Base-by-base conservation (phyloP, 2,888 invertebrate species). In the Parascotia fuliginaria region DNA sequence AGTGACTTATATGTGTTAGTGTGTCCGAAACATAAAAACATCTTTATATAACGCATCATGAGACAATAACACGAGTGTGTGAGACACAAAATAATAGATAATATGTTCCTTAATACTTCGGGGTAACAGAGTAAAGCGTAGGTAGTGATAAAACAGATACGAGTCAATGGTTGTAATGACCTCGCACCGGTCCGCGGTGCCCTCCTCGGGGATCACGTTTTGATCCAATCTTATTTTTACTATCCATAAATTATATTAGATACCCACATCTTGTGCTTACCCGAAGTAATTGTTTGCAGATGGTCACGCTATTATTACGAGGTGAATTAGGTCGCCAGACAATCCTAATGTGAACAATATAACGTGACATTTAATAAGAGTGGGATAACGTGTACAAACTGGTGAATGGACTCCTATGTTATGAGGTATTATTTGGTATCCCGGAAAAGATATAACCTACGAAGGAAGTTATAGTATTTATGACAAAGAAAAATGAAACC, bases 211-310 rank as follows among this genome's bases (percentile, higher is more conserved):
- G 77, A 70, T 69, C 67, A 73, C 70, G 75, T 70, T 76, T 75
- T 75, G 71, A 73, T 70, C 65, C 70, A 77, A 77, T 76, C 77
- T 75, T 70, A 75, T 73, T 67, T 77, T 77, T 77, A 77, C 71
- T 77, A 73, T 68, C 75, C 68, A 71, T 69, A 70, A 66, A 72
- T 70, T 66, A 70, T 70, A 66, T 69, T 70, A 55, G 60, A 66
- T 56, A 58, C 37, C 52, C 44, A 55, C 55, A 63, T 65, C 55
- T 55, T 63, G 54, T 65, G 58, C 49, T 60, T 59, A 51, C 49
- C 42, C 53, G 40, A 37, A 45, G 57, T 69, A 70, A 70, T 66
- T 67, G 67, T 65, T 66, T 66, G 53, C 54, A 60, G 56, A 60
- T 60, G 54, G 64, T 57, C 58, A 60, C 50, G 42, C 41, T 55